These are phyloP conservation scores for Pseudotriccus pelzelni DNA, from an alignment of 2,797 vertebrate genomes.

Conservation along the genomic window DNA sequence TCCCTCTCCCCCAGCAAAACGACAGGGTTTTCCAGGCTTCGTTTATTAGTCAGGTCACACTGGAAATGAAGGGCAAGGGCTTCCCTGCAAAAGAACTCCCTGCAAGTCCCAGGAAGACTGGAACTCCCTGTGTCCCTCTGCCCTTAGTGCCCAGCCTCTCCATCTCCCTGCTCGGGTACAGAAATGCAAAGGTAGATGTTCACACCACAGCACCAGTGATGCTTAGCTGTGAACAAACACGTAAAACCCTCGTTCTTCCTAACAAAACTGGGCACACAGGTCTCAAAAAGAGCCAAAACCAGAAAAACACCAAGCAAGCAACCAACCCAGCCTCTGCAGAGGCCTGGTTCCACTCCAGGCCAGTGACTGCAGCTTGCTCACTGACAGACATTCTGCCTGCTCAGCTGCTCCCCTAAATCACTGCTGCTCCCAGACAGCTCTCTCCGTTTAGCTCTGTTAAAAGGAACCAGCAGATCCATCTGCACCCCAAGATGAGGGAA, in stretches of 20 bases:
- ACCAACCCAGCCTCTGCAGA: background rate
- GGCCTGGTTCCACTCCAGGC: background rate
- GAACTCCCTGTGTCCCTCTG: background rate
- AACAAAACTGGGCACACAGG: background rate
- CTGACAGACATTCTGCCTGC: background rate
- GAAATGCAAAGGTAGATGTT: fast-evolving
- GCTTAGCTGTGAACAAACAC: background rate
- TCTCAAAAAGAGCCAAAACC: background rate
- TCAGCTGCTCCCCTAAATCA: background rate
- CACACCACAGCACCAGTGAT: background rate
- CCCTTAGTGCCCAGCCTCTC: background rate
- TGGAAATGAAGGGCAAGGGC: background rate
- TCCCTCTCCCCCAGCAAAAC: background rate
- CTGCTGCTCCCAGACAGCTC: background rate
- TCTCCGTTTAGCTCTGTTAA: background rate
- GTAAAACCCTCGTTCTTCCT: background rate
- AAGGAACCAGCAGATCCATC: background rate
- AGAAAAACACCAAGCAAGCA: background rate
- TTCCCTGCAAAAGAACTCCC: background rate
- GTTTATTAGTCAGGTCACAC: background rate
- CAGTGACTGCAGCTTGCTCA: background rate
- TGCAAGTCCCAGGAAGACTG: background rate
- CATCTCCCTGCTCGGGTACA: background rate
- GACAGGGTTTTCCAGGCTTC: fast-evolving
- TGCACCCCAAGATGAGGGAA: background rate